Percentiles rank a stretch among this genome's conserved stretches.
These are phyloP conservation scores for Anoplolepis gracilipes DNA, from an alignment of 1,140 invertebrate genomes.

Conservation along the genomic window DNA sequence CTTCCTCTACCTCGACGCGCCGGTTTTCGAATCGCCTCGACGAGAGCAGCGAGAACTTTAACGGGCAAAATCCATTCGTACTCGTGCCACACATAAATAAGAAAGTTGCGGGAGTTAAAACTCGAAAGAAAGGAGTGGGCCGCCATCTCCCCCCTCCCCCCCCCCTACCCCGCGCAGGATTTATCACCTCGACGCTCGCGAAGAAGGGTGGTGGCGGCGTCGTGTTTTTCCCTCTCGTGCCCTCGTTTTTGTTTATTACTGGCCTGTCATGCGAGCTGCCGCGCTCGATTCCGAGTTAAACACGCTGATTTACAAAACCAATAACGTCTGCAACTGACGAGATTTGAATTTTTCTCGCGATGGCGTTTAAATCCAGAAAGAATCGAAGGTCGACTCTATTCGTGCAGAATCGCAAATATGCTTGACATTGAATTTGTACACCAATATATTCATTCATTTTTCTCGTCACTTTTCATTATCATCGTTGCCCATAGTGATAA, in stretches of 20 bases:
- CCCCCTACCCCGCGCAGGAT: no score
- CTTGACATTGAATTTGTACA: no score
- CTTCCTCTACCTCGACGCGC: slow-evolving; percentile 20
- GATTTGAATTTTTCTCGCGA: slow-evolving; percentile 62
- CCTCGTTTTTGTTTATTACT: slow-evolving; percentile 69
- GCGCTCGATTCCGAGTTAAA: slow-evolving; percentile 57
- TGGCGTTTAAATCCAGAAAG: slow-evolving; percentile 6
- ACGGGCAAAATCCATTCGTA: slow-evolving; percentile 79
- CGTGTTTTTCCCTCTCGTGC: slow-evolving; percentile 35
- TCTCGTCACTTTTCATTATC: background rate
- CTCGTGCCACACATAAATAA: slow-evolving; percentile 81
- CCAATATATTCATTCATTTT: background rate
- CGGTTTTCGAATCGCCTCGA: slow-evolving; percentile 63
- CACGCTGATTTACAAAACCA: slow-evolving; percentile 67
- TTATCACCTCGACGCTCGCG: slow-evolving; percentile 67
- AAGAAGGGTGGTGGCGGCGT: slow-evolving; percentile 20
- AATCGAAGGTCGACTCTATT: background rate
- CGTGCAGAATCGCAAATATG: no score
- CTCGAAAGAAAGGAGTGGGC: slow-evolving; percentile 68
- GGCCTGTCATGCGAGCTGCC: slow-evolving; percentile 59
- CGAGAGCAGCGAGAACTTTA: slow-evolving; percentile 63
- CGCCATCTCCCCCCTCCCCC: slow-evolving; percentile 27
- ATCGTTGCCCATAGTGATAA: background rate
- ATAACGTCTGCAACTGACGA: slow-evolving; percentile 55
- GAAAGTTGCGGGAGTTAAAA: slow-evolving; percentile 82